phyloP scores from a whole-genome alignment of 2,113 vertebrate species.

The Coregonus clupeaformis region DNA sequence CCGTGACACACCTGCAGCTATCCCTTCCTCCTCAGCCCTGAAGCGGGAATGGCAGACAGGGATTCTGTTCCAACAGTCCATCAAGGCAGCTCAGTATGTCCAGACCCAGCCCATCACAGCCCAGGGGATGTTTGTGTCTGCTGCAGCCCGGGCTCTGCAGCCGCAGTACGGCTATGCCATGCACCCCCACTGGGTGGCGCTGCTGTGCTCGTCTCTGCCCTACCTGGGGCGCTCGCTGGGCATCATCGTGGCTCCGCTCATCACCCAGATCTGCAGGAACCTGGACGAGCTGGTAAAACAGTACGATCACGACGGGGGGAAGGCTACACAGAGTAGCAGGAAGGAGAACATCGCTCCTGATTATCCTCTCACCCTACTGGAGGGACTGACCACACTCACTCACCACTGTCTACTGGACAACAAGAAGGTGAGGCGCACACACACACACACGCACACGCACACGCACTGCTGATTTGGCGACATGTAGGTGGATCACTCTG shows the following conservation, averaged over 20 bases:
- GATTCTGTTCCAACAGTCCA: constrained; percentile 90
- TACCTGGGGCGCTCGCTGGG: constrained; percentile 91
- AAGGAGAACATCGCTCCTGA: constrained; percentile 93
- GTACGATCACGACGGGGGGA: constrained; percentile 85
- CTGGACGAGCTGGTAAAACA: constrained; percentile 90
- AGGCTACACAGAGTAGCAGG: constrained; percentile 76
- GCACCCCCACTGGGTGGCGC: constrained; percentile 91
- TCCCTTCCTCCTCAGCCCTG: constrained; percentile 73
- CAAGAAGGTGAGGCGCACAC: constrained; percentile 77
- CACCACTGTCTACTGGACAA: constrained; percentile 93
- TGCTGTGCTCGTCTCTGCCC: constrained; percentile 85
- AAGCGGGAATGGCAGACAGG: constrained; percentile 90
- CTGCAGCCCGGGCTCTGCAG: constrained; percentile 86
- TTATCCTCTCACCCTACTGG: constrained; percentile 91
- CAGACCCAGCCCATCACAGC: constrained; percentile 89
- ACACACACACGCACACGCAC: no score
- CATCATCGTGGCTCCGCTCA: constrained; percentile 88
- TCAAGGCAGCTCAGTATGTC: constrained; percentile 86
- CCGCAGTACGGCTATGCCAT: constrained; percentile 89
- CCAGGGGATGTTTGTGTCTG: constrained; percentile 91
- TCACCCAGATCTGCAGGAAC: constrained; percentile 93
- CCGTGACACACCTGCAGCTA: constrained; percentile 55
- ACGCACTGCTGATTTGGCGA: neutral
- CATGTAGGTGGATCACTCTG: no score
- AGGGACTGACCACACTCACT: constrained; percentile 90